phyloP scores from a whole-genome alignment of 2,113 vertebrate species.

The Pseudopodoces humilis region DNA sequence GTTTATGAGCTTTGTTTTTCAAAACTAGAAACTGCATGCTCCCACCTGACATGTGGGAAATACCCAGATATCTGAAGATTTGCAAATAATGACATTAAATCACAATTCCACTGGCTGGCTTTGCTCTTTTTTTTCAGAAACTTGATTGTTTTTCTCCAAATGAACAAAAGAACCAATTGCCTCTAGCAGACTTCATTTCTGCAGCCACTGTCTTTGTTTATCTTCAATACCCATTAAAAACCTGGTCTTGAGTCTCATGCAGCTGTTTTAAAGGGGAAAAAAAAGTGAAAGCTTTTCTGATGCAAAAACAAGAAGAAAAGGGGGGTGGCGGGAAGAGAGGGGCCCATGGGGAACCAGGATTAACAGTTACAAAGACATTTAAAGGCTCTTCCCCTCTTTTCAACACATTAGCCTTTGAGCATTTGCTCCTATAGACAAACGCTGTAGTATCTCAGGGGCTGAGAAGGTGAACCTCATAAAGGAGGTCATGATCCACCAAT shows the following conservation, averaged over 20 bases:
- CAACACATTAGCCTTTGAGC: conserved; percentile 82
- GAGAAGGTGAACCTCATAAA: conserved; percentile 93
- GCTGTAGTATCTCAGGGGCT: conserved; percentile 83
- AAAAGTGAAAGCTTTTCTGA: conserved; percentile 91
- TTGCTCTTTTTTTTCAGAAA: conserved; percentile 66
- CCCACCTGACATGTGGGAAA: neutral
- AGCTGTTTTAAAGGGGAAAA: conserved; percentile 81
- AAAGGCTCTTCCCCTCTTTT: conserved; percentile 89
- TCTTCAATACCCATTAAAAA: conserved; percentile 89
- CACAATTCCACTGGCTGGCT: conserved; percentile 32
- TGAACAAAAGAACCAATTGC: conserved; percentile 85
- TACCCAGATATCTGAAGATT: neutral
- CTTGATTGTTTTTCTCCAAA: conserved; percentile 75
- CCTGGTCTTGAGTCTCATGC: conserved; percentile 79
- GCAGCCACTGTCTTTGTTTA: conserved; percentile 81
- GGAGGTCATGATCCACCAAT: conserved; percentile 86
- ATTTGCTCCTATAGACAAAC: conserved; percentile 88
- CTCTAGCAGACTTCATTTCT: conserved; percentile 83
- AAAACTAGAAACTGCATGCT: neutral
- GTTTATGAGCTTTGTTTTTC: neutral
- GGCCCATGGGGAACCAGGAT: conserved; percentile 83
- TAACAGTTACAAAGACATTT: conserved; percentile 93
- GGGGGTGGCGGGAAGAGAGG: conserved; percentile 43
- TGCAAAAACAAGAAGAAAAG: conserved; percentile 80
- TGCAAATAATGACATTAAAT: conserved; percentile 41